Evolutionary conservation across 2,113 vertebrate species (phyloP), one percentile per base, ranked within the genome.

Genomic region (Cyanoderma ruficeps): DNA sequence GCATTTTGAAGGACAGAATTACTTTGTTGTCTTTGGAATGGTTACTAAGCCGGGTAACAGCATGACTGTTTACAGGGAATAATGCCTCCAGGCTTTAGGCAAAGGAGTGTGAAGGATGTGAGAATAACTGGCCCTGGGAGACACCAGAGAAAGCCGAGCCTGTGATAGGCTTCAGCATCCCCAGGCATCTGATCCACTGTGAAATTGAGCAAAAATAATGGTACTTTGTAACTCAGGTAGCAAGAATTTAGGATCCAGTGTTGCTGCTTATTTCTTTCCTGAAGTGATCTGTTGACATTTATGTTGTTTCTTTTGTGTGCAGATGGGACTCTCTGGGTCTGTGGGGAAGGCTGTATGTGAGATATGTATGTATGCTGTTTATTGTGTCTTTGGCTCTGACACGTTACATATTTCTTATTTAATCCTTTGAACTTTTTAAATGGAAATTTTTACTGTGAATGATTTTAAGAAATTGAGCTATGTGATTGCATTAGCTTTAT

Each of bases 1-100:
- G 63, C 7, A 5, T 60, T 95, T 52, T 59, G 74, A 89, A 79
- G 70, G 78, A 35, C 59, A 68, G 57, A 65, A 84, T 72, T 87
- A 65, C 16, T 33, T 77, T 95, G 75, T 93, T 92, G 79, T 90
- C 81, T 96, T 97, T 95, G 90, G 93, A 89, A 72, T 42, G 31
- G 71, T 59, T 92, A 64, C 77, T 90, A 93, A 93, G 76, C 41
- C 19, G 56, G 49, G 59, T 59, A 80, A 75, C 77, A 72, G 77
- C 74, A 17, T 70, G 90, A 41, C 82, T 93, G 75, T 91, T 93
- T 91, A 57, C 52, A 70, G 83, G 85, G 72, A 76, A 70, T 95
- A 90, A 92, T 83, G 76, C 75, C 92, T 95, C 24, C n/a, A 64
- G 90, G 94, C 90, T 95, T 92, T 83, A 71, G 83, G 88, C 63